Base-by-base conservation (phyloP, 2,113 vertebrate genomes). In the Aptenodytes forsteri region DNA sequence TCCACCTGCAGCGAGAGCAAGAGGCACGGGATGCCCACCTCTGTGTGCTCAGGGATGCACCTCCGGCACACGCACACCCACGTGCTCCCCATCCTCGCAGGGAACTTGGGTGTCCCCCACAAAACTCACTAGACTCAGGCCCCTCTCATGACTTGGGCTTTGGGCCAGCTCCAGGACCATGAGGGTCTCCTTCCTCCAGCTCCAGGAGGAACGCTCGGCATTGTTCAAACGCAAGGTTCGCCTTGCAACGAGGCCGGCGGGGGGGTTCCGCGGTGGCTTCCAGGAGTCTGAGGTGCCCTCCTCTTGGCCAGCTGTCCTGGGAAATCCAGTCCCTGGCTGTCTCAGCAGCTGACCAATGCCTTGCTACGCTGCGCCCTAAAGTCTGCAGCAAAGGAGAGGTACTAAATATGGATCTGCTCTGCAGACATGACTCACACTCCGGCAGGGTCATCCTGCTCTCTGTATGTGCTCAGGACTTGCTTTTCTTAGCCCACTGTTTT, bases 1-100 rank as follows among this genome's bases (percentile, higher is more conserved):
- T 84, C 52, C 27, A 17, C 16, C n/a, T 10, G 34, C 27, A 22
- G 6, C 3, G 2, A 61, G 10, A 61, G 42, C 0, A 0, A 70
- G 46, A 87, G 26, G 42, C 32, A 21, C 5, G 42, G 47, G 13
- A 71, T 6, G 1, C 11, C 42, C 54, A 84, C 19, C 9, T 58
- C 55, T 73, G 50, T 2, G 0, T 47, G 69, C 32, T 59, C 38
- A 40, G 38, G 49, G 56, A 38, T 40, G 30, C 21, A 15, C 23
- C 21, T 87, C 50, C 47, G 83, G 42, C 36, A 42, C 7, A 27
- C 1, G 0, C 9, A 32, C 1, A 1, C 14, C 22, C n/a, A 47
- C 1, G 1, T 1, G 0, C 16, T 52, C 62, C 34, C 54, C 46
- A 77, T 18, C 23, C 9, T 79, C 81, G 44, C 61, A 61, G 40